A percentile compares a stretch with the other conserved stretches of the same genome.
phyloP scores from a whole-genome alignment of 2,797 vertebrate species.

The Taeniopygia guttata region DNA sequence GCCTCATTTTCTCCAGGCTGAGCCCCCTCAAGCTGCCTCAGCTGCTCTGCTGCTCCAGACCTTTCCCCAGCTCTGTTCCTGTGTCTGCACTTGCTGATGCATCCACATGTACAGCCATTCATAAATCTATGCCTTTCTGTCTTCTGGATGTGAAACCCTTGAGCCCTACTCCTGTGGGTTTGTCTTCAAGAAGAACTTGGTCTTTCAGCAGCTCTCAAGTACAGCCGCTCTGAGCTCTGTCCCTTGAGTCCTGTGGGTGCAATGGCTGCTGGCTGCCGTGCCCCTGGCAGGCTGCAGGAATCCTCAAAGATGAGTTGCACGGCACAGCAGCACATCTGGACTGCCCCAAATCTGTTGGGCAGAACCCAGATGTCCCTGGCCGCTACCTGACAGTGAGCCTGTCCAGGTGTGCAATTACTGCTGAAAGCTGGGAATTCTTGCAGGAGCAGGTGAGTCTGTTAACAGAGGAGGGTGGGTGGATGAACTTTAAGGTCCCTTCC shows the following conservation, averaged over 20 bases:
- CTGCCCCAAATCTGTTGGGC: not conserved
- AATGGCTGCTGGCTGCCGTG: not conserved
- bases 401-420: not conserved
- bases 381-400: not conserved
- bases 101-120: not conserved
- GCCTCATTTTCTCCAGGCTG: not conserved
- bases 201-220: not conserved
- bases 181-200: not conserved
- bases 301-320: too few species aligned
- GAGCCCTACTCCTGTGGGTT: fast-evolving
- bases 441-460: not conserved
- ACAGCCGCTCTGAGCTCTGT: not conserved
- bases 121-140: not conserved
- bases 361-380: not conserved
- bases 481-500: not conserved
- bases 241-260: not conserved
- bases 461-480: not conserved
- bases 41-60: not conserved
- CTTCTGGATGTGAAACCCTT: not conserved
- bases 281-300: not conserved
- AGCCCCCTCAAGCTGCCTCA: not conserved
- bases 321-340: not conserved
- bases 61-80: not conserved
- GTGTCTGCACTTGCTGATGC: not conserved
- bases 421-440: not conserved